Conservation (phyloP, 2,113 vertebrate species). For the Ctenomys sociabilis region DNA sequence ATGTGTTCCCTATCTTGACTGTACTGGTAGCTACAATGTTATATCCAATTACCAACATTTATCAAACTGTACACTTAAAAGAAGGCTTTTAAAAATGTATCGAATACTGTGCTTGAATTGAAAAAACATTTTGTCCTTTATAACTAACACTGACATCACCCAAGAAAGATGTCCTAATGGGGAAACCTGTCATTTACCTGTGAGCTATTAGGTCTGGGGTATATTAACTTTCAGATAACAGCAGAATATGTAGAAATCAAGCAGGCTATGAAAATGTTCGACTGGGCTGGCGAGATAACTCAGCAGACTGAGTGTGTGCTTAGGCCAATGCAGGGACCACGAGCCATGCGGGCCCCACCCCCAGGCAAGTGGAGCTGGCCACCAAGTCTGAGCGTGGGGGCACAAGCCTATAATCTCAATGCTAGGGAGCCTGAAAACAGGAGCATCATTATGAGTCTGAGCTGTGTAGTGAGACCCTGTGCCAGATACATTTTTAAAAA, state of each 20-base stretch:
- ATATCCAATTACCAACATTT: background rate
- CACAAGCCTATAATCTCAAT: no score
- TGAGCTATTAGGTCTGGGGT: background rate
- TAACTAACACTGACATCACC: background rate
- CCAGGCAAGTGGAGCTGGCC: no score
- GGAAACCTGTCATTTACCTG: background rate
- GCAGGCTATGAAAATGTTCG: background rate
- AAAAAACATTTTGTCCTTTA: background rate
- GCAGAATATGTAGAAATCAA: background rate
- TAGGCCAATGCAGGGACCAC: no score
- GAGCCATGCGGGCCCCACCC: no score
- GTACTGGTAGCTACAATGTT: background rate
- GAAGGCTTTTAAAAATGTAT: background rate
- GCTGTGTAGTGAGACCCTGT: no score
- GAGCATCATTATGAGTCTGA: no score
- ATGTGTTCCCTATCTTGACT: background rate
- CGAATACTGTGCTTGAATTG: background rate
- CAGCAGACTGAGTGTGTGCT: no score
- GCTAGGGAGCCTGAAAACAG: no score
- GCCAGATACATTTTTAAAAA: background rate
- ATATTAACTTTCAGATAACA: slow-evolving; percentile 4
- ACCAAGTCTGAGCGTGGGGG: no score
- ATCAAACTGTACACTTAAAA: slow-evolving; percentile 13
- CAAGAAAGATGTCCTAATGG: background rate
- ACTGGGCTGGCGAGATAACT: no score